Evolutionary conservation across 2,888 invertebrate genomes (phyloP), one percentile per base, ranked within the genome.

Genomic region (Margaritifera margaritifera): DNA sequence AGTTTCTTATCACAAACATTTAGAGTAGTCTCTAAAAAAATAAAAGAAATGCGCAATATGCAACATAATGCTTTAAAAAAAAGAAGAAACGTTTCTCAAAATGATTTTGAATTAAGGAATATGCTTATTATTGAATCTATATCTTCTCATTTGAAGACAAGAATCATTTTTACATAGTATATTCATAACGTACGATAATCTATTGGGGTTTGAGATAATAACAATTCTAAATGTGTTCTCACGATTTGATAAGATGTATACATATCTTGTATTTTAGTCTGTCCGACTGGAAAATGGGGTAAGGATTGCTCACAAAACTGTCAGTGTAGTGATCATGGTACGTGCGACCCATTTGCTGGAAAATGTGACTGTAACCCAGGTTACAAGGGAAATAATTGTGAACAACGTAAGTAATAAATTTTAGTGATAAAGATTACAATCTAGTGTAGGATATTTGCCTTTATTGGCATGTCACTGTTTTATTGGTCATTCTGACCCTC

Each of bases 331-430:
- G 74, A 80, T 56, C 70, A 78, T 65, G 83, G 84, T 24, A 75
- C 69, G 22, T 88, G 88, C 80, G 76, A 86, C 72, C 81, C 80
- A 8, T 71, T 82, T 62, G 80, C 76, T 31, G 88, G 88, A 6
- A 62, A 54, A 1, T 88, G 88, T 75, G 75, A 76, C 64, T 87
- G 87, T 78, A 63, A 63, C 15, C 69, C 83, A 15, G 87, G 87
- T 0, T 86, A 78, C 69, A 80, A 71, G 6, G 86, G 86, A 4
- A 51, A 62, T 3, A 66, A 64, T n/a, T 87, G 87, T 69, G 68
- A 80, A 58, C 64, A 53, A 63, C 75, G 82, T 80, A 75, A 62
- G 77, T 74, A 50, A 8, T 20, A 15, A 11, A 42, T 15, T 8
- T n/a, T 15, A 2, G 11, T 42, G 42, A 2, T 11, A 42, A 31